Conservation (phyloP, 2,113 vertebrate species). For the Tretioscincus oriximinensis region DNA sequence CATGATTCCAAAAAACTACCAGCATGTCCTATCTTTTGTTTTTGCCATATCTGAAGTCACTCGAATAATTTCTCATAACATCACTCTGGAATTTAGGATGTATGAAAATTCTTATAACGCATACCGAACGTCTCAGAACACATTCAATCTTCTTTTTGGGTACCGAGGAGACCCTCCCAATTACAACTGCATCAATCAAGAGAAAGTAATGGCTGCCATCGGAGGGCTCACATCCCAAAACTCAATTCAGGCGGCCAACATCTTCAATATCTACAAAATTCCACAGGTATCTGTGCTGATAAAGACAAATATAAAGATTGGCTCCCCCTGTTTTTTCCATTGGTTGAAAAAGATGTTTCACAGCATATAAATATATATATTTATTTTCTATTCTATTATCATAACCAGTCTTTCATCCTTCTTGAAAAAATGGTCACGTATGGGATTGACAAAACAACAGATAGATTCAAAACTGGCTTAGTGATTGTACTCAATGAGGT, state of each 20-base stretch:
- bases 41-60: background rate
- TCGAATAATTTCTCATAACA: background rate
- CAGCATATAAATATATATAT: too few relatives aligned
- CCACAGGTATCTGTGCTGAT: background rate
- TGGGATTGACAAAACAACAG: too few relatives aligned
- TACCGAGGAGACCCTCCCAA: background rate
- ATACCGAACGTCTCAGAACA: accelerated
- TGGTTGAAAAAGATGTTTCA: background rate
- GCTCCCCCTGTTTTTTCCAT: background rate
- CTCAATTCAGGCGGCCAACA: background rate
- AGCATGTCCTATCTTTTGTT: background rate
- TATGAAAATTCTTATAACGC: background rate
- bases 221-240: background rate
- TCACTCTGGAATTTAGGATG: background rate
- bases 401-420: too few relatives aligned
- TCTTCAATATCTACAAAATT: background rate
- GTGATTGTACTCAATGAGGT: too few relatives aligned
- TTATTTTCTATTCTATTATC: too few relatives aligned
- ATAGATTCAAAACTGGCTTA: too few relatives aligned
- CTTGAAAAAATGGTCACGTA: too few relatives aligned
- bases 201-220: background rate
- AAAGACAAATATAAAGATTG: too few relatives aligned
- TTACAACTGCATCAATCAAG: background rate
- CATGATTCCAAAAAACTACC: background rate
- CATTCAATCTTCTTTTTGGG: background rate